Base-by-base conservation (phyloP, 2,113 vertebrate genomes). In the Trogon melanurus region DNA sequence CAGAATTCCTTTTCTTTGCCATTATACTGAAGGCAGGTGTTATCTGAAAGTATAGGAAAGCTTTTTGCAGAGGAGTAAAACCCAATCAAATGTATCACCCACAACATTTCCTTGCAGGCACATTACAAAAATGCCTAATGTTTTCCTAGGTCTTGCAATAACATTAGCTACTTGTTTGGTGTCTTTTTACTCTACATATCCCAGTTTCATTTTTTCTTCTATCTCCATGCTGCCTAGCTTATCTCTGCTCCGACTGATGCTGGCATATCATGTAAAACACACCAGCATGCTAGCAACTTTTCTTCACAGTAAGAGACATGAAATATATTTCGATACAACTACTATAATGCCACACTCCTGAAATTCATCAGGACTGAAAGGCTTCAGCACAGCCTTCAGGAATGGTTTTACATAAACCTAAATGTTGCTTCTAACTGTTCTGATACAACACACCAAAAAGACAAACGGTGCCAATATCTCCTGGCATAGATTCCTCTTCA, bases 321-420 rank as follows among this genome's bases (percentile, higher is more conserved):
- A 96, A 96, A 85, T 62, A 82, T 70, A 85, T 86, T 90, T 88
- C 44, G 58, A 80, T 88, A 70, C 36, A 93, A 92, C 88, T 73
- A 67, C 82, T 94, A 17, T 26, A 94, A 93, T 2, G 1, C 27
- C 85, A 88, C 53, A 74, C 27, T 83, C 69, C 57, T 64, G 50
- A 94, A 91, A 90, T 32, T 74, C 71, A 84, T 61, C 23, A 5
- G 27, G 56, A 95, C 44, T 65, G 72, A 86, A 92, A 93, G 60
- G 57, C 71, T 85, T 95, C 79, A 88, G 66, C n/a, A 71, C 19
- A 83, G 32, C 32, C 61, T 86, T 57, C 41, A 61, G 27, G 6
- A 91, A 96, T 3, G 16, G 67, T 54, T 95, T 91, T 88, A 79
- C 26, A 62, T 45, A 91, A 88, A 80, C 51, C 8, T 4, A 91